Base-by-base conservation (phyloP, 1,140 invertebrate species). In the Tribolium madens region DNA sequence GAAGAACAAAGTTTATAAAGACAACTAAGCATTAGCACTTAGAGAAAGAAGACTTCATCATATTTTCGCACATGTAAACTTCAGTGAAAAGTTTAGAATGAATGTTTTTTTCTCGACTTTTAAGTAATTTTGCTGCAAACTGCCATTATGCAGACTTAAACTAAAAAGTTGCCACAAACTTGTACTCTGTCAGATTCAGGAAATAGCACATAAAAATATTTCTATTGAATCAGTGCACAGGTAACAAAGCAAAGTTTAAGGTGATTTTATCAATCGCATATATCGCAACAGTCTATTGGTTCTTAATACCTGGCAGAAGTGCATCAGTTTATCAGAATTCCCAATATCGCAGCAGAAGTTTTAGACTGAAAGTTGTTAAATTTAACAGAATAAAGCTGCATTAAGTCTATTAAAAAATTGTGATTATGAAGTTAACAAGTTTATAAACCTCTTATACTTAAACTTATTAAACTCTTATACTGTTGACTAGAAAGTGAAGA, bases 381-480 rank as follows among this genome's bases (percentile, higher is more conserved):
- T 21, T 21, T 10, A 31, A 21, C 18, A 1, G 13, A 60, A 2
- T 60, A 3, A n/a, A 17, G 53, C 5, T 60, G 18, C 15, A 26
- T 21, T 26, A n/a, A n/a, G 9, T 10, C 13, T 26, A 36, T 31
- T 3, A 14, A 64, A 64, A 64, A 64, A 64, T 64, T 64, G 57
- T 26, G 57, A 64, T 64, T 64, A 64, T 64, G 31, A 64, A 64
- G 21, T 64, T 64, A 64, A 15, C 57, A 64, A 64, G 57, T 33
- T 33, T 33, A 60, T 64, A 64, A 64, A 64, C 57, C 57, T 64
- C 57, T 64, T 64, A 64, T 21, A 64, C 12, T 64, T 33, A 26
- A 64, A 64, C n/a, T 33, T 33, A 60, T 64, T 36, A 64, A 64
- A 26, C 57, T 64, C 57, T 64, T 64, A 64, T 21, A 64, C 12